Conservation (phyloP, 2,888 invertebrate species). For the Lepidocyrtinus sp. region DNA sequence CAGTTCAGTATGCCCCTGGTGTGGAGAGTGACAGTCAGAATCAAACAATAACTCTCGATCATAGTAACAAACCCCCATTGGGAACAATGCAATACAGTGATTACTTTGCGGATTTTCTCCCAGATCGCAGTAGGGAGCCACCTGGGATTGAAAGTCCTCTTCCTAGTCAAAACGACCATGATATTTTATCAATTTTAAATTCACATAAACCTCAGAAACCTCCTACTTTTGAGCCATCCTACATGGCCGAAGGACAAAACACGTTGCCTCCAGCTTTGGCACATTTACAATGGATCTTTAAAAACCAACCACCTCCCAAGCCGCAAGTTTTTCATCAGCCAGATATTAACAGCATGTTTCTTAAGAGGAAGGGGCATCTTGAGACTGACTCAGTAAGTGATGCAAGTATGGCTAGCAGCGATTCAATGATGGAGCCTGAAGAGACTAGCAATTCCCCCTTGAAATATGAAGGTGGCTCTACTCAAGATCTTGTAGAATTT, state of each 20-base stretch:
- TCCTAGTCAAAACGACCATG: conserved; percentile 28
- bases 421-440: conserved; percentile 64
- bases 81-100: conserved; percentile 39
- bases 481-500: conserved; percentile 43
- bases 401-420: conserved; percentile 24
- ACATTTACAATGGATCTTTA: conserved; percentile 68
- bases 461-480: conserved; percentile 29
- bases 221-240: neutral
- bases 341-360: neutral
- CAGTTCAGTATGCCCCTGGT: conserved; percentile 62
- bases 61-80: conserved; percentile 20
- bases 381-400: conserved; percentile 21
- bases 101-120: conserved; percentile 61
- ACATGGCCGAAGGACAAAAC: neutral
- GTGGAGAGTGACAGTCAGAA: conserved; percentile 29
- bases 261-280: conserved; percentile 63
- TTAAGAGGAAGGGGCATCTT: conserved; percentile 32
- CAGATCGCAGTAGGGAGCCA: conserved; percentile 55
- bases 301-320: conserved; percentile 68
- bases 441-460: conserved; percentile 47
- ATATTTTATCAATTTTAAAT: conserved; percentile 47
- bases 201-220: conserved; percentile 38
- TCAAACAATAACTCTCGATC: conserved; percentile 20
- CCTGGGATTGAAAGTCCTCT: conserved; percentile 31
- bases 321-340: conserved; percentile 42